Conservation (phyloP, 2,113 vertebrate species). For the Donacobius atricapilla region DNA sequence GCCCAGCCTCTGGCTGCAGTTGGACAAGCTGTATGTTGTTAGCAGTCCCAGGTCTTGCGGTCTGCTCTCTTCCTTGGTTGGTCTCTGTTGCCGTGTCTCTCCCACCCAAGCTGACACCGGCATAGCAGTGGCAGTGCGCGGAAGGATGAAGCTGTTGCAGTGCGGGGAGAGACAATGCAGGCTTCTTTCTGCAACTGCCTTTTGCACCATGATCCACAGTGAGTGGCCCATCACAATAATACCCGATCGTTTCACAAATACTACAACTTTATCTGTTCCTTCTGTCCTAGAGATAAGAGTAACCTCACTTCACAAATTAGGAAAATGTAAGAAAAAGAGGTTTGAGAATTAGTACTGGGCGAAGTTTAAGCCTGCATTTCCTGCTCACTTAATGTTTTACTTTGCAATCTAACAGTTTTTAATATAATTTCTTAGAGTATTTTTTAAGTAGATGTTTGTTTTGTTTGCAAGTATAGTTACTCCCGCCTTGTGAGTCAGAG, state of each 20-base stretch:
- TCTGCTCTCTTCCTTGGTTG: not conserved
- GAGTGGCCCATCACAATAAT: not conserved
- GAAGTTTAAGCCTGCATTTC: not conserved
- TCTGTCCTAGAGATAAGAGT: not conserved
- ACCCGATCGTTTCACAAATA: not conserved
- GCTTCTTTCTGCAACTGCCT: not conserved
- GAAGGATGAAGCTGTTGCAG: rapidly evolving
- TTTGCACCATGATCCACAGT: not conserved
- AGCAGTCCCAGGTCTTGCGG: not conserved
- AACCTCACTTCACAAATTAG: not conserved
- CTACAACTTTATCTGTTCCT: not conserved
- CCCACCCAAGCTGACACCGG: not conserved
- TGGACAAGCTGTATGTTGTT: not conserved
- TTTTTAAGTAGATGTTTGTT: not conserved
- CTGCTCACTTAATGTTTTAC: not conserved
- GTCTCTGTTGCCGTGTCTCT: not conserved
- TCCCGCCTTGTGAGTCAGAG: not conserved
- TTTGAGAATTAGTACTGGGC: not conserved
- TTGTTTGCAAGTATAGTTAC: not conserved
- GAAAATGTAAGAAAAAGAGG: not conserved
- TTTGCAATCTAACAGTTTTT: not conserved
- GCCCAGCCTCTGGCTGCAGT: rapidly evolving
- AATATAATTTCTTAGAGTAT: not conserved
- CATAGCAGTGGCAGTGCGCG: rapidly evolving
- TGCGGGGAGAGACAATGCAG: rapidly evolving